Evolutionary conservation across 1,140 invertebrate species (phyloP).

Genomic region (Paramacrobiotus metropolitanus): DNA sequence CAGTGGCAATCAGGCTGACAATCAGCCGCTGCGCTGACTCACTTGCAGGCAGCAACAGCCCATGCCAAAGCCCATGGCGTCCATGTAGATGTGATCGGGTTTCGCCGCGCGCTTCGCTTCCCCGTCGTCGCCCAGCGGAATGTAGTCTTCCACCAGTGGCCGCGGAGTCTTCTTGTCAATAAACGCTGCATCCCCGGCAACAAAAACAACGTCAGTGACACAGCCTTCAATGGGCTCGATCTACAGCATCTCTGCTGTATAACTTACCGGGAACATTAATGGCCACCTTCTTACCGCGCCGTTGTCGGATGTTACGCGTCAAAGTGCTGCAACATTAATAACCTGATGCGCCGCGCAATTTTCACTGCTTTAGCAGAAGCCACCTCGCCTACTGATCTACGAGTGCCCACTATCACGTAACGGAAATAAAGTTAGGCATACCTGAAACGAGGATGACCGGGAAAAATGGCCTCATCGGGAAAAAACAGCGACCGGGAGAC

Average conservation of each 20-base stretch:
- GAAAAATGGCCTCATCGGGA: conserved; percentile 77
- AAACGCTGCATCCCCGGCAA: conserved; percentile 57
- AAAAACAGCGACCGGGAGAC: conserved; percentile 72
- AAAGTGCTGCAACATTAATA: conserved; percentile 62
- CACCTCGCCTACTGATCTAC: too few species aligned
- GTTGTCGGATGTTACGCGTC: conserved; percentile 66
- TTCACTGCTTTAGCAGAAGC: too few species aligned
- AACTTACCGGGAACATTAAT: conserved; percentile 77
- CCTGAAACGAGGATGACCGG: conserved; percentile 72
- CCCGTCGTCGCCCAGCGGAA: conserved; percentile 32
- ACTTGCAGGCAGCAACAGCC: conserved; percentile 90
- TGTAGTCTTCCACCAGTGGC: conserved; percentile 49
- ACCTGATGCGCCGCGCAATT: too few species aligned
- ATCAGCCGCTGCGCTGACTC: not conserved
- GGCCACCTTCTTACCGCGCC: conserved; percentile 75
- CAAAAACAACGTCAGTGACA: conserved; percentile 12
- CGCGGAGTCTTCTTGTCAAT: conserved; percentile 52
- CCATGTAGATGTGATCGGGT: conserved; percentile 71
- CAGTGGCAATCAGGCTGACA: not conserved
- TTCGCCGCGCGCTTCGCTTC: conserved; percentile 24
- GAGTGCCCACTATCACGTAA: too few species aligned
- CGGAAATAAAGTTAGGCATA: too few species aligned
- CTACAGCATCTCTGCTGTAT: not conserved
- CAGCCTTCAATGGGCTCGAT: not conserved
- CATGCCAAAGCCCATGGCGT: conserved; percentile 93